Percentiles rank a stretch among this genome's conserved stretches.
phyloP scores from a whole-genome alignment of 2,888 invertebrate species.

The Synergus laeviventris region DNA sequence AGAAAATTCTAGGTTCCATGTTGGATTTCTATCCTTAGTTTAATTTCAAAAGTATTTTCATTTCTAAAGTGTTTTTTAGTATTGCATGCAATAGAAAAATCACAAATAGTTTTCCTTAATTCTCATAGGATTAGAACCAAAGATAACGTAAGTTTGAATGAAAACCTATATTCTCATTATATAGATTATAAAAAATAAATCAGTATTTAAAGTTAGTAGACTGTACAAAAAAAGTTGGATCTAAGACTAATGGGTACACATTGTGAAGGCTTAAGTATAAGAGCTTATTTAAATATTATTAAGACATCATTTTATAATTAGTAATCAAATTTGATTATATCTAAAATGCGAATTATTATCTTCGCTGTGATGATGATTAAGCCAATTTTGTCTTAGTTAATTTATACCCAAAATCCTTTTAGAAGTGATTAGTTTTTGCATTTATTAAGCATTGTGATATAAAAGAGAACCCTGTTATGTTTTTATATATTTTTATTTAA shows the following conservation, averaged over 20 bases:
- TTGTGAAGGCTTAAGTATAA: conserved; percentile 5
- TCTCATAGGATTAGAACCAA: conserved; percentile 10
- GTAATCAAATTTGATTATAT: neutral
- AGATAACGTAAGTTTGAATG: neutral
- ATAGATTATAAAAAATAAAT: neutral
- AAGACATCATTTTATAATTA: neutral
- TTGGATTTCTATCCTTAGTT: neutral
- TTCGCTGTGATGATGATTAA: neutral
- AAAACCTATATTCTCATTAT: neutral
- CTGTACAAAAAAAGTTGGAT: conserved; percentile 18
- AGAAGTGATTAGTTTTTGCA: conserved; percentile 20
- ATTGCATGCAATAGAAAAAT: neutral
- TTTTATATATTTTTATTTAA: conserved; percentile 32
- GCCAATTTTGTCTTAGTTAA: neutral
- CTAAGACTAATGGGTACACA: conserved; percentile 3
- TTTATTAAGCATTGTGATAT: conserved; percentile 41
- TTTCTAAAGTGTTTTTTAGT: neutral
- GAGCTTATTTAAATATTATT: neutral
- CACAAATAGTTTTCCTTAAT: neutral
- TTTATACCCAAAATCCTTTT: neutral
- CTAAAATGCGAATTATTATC: neutral
- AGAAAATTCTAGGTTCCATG: neutral
- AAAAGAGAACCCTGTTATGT: conserved; percentile 27
- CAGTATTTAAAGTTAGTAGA: conserved; percentile 4
- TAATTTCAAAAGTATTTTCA: neutral